Conservation (phyloP, 2,888 invertebrate genomes). For the Phyto melanocephala region DNA sequence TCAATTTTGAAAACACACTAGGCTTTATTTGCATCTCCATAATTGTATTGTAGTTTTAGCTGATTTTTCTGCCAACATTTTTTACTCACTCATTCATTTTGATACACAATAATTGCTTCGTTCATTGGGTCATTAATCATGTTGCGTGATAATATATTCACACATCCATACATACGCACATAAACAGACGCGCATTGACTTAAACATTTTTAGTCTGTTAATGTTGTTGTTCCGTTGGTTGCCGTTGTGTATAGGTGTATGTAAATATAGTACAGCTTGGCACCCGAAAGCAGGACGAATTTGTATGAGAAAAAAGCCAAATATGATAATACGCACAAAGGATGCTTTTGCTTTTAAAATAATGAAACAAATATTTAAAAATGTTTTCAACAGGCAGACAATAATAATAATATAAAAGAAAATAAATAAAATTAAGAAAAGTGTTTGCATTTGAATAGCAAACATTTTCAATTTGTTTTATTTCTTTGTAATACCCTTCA, state of each 20-base stretch:
- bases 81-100: no score
- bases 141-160: conserved; percentile 66
- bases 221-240: not conserved
- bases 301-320: not conserved
- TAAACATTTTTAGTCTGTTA: conserved; percentile 30
- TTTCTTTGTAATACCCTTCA: no score
- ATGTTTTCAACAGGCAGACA: not conserved
- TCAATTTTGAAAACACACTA: not conserved
- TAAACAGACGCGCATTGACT: conserved; percentile 64
- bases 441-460: conserved; percentile 18
- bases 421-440: conserved; percentile 47
- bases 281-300: not conserved
- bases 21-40: conserved; percentile 4
- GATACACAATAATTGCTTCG: no score
- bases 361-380: conserved; percentile 29
- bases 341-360: conserved; percentile 24
- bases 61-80: not conserved
- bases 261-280: not conserved
- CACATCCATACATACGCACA: not conserved
- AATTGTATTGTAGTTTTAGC: not conserved
- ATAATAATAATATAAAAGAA: not conserved
- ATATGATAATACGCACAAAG: not conserved
- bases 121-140: conserved; percentile 75
- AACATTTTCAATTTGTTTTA: conserved; percentile 5
- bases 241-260: not conserved